These are phyloP conservation scores for Opisthocomus hoazin DNA, from an alignment of 2,113 vertebrate species.

Conservation along the genomic window DNA sequence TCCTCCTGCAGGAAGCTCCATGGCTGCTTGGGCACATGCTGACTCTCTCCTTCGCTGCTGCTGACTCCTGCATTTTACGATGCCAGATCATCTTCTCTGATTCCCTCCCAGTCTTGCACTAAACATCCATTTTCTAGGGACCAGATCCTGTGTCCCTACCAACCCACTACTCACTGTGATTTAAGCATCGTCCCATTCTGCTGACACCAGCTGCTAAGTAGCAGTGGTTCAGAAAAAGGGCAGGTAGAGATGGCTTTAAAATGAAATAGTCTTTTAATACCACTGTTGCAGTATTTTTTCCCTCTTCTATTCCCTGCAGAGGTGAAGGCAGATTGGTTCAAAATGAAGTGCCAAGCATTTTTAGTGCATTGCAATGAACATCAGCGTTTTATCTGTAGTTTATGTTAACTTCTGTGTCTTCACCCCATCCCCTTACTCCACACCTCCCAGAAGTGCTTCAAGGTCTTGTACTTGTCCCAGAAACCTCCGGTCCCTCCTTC, in stretches of 20 bases:
- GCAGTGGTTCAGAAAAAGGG: neutral
- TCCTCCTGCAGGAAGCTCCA: neutral
- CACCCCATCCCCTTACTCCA: neutral
- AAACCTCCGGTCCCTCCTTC: neutral
- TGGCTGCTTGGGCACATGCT: fast-evolving
- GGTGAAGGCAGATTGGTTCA: neutral
- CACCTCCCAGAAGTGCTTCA: neutral
- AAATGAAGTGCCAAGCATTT: neutral
- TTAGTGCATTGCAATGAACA: neutral
- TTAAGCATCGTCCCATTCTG: neutral
- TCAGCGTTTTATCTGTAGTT: neutral
- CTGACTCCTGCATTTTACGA: neutral
- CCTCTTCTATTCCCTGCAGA: neutral
- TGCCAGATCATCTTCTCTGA: no score
- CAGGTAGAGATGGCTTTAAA: neutral
- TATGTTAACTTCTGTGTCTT: neutral
- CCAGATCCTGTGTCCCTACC: neutral
- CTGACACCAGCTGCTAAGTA: neutral
- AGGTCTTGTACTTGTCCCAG: neutral
- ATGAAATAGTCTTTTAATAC: neutral
- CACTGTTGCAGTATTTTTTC: neutral
- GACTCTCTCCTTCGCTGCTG: neutral
- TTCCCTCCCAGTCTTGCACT: neutral
- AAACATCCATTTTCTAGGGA: neutral
- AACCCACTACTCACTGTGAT: neutral